A percentile compares a stretch with the other conserved stretches of the same genome.
Conservation (phyloP, 2,797 vertebrate species). For the Knipowitschia caucasica region DNA sequence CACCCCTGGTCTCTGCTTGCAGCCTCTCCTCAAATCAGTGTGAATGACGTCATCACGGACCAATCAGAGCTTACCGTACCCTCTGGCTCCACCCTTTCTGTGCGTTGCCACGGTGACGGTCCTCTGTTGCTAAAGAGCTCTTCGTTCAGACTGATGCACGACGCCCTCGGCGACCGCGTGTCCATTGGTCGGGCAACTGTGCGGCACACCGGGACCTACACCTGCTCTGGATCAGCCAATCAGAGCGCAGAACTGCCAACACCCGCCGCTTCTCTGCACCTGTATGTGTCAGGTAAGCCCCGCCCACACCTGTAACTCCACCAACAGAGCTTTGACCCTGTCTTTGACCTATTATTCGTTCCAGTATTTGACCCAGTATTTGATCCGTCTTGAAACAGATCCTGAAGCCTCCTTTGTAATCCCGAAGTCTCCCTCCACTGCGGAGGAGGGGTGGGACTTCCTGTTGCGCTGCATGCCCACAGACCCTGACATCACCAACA, state of each 20-base stretch:
- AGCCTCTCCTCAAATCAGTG: constrained; percentile 62
- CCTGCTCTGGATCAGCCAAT: constrained; percentile 67
- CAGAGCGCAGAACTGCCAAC: constrained; percentile 27
- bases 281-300: constrained; percentile 80
- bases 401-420: constrained; percentile 44
- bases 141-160: not conserved
- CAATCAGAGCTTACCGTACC: constrained; percentile 59
- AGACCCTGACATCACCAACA: constrained; percentile 57
- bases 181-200: constrained; percentile 4
- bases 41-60: constrained; percentile 43
- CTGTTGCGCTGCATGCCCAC: constrained; percentile 81
- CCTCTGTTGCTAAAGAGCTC: not conserved
- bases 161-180: not conserved
- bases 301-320: constrained; percentile 75
- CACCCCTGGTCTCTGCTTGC: no score
- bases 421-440: not conserved
- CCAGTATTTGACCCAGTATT: not conserved
- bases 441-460: constrained; percentile 61
- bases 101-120: constrained; percentile 66
- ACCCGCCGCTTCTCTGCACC: constrained; percentile 63
- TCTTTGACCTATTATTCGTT: not conserved
- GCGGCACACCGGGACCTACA: constrained; percentile 76
- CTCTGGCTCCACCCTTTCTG: constrained; percentile 47
- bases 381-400: constrained; percentile 2
- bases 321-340: not conserved